Conservation (phyloP, 2,888 invertebrate genomes). For the Pollenia amentaria region DNA sequence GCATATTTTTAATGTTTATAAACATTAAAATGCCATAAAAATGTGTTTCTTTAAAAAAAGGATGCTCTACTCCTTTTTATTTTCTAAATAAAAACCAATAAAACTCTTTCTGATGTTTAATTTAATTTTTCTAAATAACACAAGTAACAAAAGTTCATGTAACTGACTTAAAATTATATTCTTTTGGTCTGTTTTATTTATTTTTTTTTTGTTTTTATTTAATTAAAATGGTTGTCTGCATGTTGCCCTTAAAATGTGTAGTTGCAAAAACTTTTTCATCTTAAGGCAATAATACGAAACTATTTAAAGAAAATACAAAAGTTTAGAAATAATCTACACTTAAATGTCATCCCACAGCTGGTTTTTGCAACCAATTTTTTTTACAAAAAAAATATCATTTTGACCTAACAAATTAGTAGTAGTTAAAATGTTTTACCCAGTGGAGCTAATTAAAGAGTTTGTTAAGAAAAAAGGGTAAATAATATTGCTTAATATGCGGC, state of each 20-base stretch:
- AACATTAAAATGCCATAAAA: constrained; percentile 70
- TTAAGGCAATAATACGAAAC: constrained; percentile 4
- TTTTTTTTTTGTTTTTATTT: constrained; percentile 35
- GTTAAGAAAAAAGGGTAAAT: not conserved
- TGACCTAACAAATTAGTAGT: constrained; percentile 3
- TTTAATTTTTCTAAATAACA: constrained; percentile 36
- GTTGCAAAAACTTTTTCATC: not conserved
- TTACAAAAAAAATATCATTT: not conserved
- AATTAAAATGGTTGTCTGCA: constrained; percentile 50
- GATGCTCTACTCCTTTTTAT: constrained; percentile 18
- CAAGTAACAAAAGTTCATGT: not conserved
- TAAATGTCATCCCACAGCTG: constrained; percentile 22
- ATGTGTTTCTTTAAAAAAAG: constrained; percentile 38
- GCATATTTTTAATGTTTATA: constrained; percentile 56
- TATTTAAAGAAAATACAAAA: constrained; percentile 23
- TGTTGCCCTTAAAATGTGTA: constrained; percentile 34
- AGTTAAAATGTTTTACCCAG: constrained; percentile 6
- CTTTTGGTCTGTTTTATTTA: not conserved
- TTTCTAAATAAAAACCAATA: constrained; percentile 20
- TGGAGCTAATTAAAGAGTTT: constrained; percentile 25
- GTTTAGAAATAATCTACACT: constrained; percentile 7
- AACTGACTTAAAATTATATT: constrained; percentile 18
- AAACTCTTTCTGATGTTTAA: constrained; percentile 47
- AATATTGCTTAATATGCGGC: not conserved
- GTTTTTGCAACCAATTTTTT: not conserved